Base-by-base conservation (phyloP, 2,797 vertebrate species). In the Pseudochirops cupreus region DNA sequence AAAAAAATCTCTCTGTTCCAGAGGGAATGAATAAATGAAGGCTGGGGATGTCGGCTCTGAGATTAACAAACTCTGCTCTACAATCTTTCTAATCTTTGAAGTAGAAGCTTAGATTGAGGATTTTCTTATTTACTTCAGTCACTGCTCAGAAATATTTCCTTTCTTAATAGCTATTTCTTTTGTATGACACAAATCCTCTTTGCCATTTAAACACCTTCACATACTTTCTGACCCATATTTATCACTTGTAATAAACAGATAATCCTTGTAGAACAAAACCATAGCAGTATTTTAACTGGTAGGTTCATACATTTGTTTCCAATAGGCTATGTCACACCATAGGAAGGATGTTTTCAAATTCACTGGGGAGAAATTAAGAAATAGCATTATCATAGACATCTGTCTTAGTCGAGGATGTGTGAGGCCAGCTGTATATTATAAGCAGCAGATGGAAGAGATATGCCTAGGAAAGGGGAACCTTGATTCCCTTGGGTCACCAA, bases 331-430 rank as follows among this genome's bases (percentile, higher is more conserved):
- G 94, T 96, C 92, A 96, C 9, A 9, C 91, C 91, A 91, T 87
- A 95, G 92, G n/a, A 92, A 97, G 94, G 94, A 97, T 96, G 96
- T 97, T 97, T 95, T 89, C 93, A 53, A 94, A 93, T 87, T 97
- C 97, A 56, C 94, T 92, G 52, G 96, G 92, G 96, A 98, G 52
- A 14, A 95, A 90, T 97, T 96, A 96, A 95, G 67, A 93, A 95
- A 94, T 92, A 29, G 91, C 94, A 59, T 92, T 87, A 4, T 92
- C 94, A 89, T 87, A 92, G 95, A 93, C 95, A 56, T 90, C 94
- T 98, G 96, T 91, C 95, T 96, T 90, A 54, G 11, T 55, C 92
- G 89, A 96, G 95, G 92, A 95, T 54, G 91, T 92, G 93, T 96
- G 58, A 94, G 56, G 50, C 92, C 96, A 97, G 93, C 94, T 98